Conservation (phyloP, 2,113 vertebrate species). For the Brevimyrus niger region DNA sequence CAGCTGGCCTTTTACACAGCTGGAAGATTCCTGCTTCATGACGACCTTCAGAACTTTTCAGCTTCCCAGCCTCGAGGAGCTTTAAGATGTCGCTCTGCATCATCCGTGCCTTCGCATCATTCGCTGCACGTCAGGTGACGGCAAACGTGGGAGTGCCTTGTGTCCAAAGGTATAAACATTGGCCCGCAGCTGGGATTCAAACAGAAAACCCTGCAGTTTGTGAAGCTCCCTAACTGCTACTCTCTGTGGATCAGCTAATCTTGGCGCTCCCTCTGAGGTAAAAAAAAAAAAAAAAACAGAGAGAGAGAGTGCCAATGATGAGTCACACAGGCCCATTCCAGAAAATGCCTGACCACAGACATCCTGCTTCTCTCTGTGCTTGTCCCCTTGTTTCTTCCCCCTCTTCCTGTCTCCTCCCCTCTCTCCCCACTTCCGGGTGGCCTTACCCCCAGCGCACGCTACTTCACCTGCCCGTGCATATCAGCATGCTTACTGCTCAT, state of each 20-base stretch:
- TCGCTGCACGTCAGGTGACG: neutral
- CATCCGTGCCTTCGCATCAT: too few species aligned
- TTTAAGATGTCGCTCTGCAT: neutral
- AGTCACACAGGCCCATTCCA: neutral
- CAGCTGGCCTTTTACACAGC: neutral
- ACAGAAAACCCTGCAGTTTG: neutral
- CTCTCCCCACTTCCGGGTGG: neutral
- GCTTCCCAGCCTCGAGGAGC: neutral
- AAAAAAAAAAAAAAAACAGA: neutral
- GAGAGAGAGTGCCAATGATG: neutral
- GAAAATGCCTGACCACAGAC: neutral
- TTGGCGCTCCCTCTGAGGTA: neutral
- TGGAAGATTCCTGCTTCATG: neutral
- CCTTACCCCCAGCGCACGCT: neutral
- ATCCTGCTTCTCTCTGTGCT: neutral
- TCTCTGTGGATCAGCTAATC: neutral
- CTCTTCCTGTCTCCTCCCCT: neutral
- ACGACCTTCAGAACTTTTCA: neutral
- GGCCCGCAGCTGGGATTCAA: neutral
- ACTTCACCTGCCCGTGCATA: neutral
- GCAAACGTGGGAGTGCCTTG: neutral
- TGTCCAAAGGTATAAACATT: neutral
- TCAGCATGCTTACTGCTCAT: neutral
- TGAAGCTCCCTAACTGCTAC: neutral
- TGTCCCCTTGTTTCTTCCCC: neutral